A percentile compares a stretch with the other conserved stretches of the same genome.
Conservation (phyloP, 1,140 invertebrate genomes). For the Drepana arcuata region DNA sequence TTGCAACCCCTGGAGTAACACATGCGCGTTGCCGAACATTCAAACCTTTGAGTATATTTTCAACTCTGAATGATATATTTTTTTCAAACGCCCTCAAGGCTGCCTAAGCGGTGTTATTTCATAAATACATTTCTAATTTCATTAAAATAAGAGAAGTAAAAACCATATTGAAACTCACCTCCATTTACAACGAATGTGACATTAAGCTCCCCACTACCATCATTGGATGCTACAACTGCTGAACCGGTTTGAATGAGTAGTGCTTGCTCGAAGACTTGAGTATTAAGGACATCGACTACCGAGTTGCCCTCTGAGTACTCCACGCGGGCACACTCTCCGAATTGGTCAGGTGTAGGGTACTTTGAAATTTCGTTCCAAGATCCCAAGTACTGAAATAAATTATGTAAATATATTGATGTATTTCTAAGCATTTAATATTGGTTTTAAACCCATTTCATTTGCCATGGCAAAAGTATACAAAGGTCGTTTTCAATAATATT, state of each 20-base stretch:
- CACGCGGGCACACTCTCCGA: slow-evolving; percentile 36
- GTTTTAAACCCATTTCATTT: too few relatives aligned
- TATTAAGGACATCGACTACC: slow-evolving; percentile 23
- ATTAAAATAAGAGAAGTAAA: too few relatives aligned
- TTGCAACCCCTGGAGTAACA: too few relatives aligned
- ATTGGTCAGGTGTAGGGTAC: slow-evolving; percentile 35
- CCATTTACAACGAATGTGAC: slow-evolving; percentile 30
- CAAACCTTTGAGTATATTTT: too few relatives aligned
- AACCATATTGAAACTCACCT: too few relatives aligned
- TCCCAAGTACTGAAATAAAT: slow-evolving; percentile 38
- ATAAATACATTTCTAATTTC: too few relatives aligned
- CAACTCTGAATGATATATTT: too few relatives aligned
- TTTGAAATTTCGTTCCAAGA: slow-evolving; percentile 42
- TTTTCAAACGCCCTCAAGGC: too few relatives aligned
- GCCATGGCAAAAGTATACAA: neutral
- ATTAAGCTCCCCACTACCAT: slow-evolving; percentile 31
- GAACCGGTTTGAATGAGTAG: slow-evolving; percentile 24
- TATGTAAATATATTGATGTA: neutral
- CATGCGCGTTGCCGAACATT: too few relatives aligned
- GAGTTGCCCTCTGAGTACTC: slow-evolving; percentile 16
- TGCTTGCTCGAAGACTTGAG: slow-evolving; percentile 27
- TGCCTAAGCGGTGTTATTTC: too few relatives aligned
- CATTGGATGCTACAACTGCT: slow-evolving; percentile 27
- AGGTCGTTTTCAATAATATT: neutral
- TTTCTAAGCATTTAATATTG: too few relatives aligned